Evolutionary conservation across 2,797 vertebrate genomes (phyloP).

Genomic region (Microctenopoma lineatum): DNA sequence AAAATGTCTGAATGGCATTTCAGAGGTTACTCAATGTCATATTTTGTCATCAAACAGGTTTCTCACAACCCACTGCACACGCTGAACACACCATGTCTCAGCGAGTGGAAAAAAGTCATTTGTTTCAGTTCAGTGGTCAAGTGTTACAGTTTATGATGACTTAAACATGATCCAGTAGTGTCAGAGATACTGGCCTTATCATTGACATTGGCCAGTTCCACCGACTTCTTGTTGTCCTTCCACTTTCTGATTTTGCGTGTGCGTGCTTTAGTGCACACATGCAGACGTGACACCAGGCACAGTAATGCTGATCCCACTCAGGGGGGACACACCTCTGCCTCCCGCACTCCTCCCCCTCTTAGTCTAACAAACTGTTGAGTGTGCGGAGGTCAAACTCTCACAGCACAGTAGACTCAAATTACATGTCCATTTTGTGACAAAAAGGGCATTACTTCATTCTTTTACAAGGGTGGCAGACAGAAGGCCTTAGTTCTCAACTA

Average conservation of each 20-base stretch:
- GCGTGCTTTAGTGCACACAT: neutral
- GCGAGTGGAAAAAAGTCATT: neutral
- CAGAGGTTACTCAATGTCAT: neutral
- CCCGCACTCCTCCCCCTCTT: neutral
- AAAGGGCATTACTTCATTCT: neutral
- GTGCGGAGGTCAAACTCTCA: slow-evolving; percentile 13
- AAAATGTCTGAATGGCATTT: neutral
- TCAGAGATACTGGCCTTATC: slow-evolving; percentile 25
- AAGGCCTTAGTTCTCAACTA: neutral
- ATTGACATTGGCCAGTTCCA: slow-evolving; percentile 25
- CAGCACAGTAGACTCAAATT: neutral
- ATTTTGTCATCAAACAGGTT: neutral
- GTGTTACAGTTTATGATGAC: neutral
- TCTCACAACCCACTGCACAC: neutral
- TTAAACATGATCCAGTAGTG: neutral
- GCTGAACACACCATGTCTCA: neutral
- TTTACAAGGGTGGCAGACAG: neutral
- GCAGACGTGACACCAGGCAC: slow-evolving; percentile 67
- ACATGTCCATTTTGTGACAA: neutral
- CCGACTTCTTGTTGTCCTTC: slow-evolving; percentile 26
- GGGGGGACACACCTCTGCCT: slow-evolving; percentile 14
- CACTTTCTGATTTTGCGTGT: slow-evolving; percentile 35
- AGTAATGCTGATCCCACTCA: slow-evolving; percentile 2
- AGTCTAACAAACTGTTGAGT: slow-evolving; percentile 8
- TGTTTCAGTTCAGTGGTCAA: neutral